A percentile compares a stretch with the other conserved stretches of the same genome.
These are phyloP conservation scores for Berghia stephanieae DNA, from an alignment of 1,140 invertebrate species.

Conservation along the genomic window DNA sequence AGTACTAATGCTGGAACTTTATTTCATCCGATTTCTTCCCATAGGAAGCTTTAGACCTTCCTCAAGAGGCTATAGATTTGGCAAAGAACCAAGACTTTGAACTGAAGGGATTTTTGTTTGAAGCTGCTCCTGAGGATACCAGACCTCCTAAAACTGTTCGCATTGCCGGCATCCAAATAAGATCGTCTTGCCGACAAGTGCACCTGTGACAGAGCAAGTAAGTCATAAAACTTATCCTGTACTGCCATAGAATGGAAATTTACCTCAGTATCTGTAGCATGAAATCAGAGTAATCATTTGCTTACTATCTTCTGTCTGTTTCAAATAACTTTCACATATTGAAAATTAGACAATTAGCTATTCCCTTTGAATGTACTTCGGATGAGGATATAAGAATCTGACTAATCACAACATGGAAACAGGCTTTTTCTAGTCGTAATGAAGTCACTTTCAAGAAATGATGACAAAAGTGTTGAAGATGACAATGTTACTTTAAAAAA, in stretches of 20 bases:
- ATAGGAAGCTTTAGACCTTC: constrained; percentile 51
- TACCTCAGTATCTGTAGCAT: not conserved
- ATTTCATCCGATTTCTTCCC: not conserved
- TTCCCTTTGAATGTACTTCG: not conserved
- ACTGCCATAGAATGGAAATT: not conserved
- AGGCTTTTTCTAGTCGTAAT: too few relatives aligned
- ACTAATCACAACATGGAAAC: too few relatives aligned
- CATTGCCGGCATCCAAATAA: constrained; percentile 90
- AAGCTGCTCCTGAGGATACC: constrained; percentile 74
- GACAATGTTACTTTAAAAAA: too few relatives aligned
- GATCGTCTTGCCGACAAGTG: constrained; percentile 81
- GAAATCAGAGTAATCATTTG: too few relatives aligned
- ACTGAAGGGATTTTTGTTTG: constrained; percentile 79
- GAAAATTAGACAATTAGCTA: not conserved
- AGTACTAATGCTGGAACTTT: not conserved
- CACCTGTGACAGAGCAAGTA: constrained; percentile 79
- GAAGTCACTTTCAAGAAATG: too few relatives aligned
- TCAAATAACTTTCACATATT: not conserved
- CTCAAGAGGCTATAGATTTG: constrained; percentile 62
- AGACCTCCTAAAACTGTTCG: constrained; percentile 78
- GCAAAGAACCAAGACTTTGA: constrained; percentile 77
- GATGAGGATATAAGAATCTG: too few relatives aligned
- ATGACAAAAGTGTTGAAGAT: too few relatives aligned
- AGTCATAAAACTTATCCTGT: not conserved
- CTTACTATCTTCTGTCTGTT: not conserved